These are phyloP conservation scores for Drosophila miranda DNA, from an alignment of 1,140 invertebrate genomes.

Conservation along the genomic window DNA sequence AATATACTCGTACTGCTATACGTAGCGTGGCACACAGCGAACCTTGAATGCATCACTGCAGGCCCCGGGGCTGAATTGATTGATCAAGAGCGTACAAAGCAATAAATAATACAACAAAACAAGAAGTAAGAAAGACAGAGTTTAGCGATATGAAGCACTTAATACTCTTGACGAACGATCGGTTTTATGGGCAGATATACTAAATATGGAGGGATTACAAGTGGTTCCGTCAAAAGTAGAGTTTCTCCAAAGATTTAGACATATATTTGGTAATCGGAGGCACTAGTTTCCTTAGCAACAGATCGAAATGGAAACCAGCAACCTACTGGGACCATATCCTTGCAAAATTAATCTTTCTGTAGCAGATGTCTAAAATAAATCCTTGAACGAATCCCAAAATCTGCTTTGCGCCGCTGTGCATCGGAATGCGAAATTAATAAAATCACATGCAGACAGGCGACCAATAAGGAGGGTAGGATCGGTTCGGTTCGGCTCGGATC, in stretches of 20 bases:
- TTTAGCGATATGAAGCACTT: no score
- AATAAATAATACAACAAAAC: conserved; percentile 41
- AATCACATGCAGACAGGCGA: conserved; percentile 66
- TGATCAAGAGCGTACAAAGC: conserved; percentile 68
- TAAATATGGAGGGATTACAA: no score
- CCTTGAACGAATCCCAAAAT: not conserved
- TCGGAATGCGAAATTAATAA: conserved; percentile 79
- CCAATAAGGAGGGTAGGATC: conserved; percentile 2
- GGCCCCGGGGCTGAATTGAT: conserved; percentile 70
- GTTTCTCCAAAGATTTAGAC: no score
- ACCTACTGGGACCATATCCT: conserved; percentile 28
- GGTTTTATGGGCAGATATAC: no score
- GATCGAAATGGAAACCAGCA: no score
- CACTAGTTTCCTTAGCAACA: no score
- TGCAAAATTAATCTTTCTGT: no score
- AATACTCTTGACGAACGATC: no score
- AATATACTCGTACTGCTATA: conserved; percentile 37
- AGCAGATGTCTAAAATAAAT: no score
- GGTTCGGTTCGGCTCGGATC: conserved; percentile 8
- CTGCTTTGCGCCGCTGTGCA: conserved; percentile 65
- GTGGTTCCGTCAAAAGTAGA: no score
- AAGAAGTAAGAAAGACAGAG: not conserved
- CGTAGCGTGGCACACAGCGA: no score
- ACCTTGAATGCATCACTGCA: conserved; percentile 39
- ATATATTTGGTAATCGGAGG: no score